phyloP scores from a whole-genome alignment of 2,888 invertebrate genomes.

The Mantis religiosa region DNA sequence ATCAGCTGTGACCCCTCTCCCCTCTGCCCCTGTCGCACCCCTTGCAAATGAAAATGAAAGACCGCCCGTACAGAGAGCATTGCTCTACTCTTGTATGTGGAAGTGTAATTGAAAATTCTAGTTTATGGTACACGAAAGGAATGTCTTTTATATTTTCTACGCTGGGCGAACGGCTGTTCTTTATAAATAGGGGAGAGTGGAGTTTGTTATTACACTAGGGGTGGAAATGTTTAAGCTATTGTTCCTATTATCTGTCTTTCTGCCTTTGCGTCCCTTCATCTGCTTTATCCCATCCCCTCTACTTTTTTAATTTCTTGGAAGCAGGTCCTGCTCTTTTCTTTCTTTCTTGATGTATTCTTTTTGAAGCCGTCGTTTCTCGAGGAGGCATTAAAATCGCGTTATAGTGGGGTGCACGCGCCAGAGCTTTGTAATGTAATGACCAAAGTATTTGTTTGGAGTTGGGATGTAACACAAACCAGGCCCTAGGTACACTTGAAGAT shows the following conservation, averaged over 20 bases:
- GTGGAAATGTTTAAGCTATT: background rate
- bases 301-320: background rate
- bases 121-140: slow-evolving; percentile 17
- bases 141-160: slow-evolving; percentile 15
- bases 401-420: background rate
- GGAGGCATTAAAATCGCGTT: background rate
- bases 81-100: background rate
- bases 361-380: background rate
- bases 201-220: background rate
- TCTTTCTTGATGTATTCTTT: background rate
- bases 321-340: background rate
- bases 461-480: background rate
- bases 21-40: background rate
- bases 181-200: background rate
- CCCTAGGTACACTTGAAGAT: background rate
- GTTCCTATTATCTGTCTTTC: background rate
- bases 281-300: background rate
- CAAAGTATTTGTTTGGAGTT: background rate
- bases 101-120: slow-evolving; percentile 15
- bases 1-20: slow-evolving; percentile 7
- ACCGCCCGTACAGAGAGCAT: background rate
- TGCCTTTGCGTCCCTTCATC: slow-evolving; percentile 1
- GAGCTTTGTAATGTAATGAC: background rate
- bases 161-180: slow-evolving; percentile 3
- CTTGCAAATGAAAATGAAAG: slow-evolving; percentile 8